phyloP scores from a whole-genome alignment of 2,113 vertebrate genomes.

The Ptilonorhynchus violaceus region DNA sequence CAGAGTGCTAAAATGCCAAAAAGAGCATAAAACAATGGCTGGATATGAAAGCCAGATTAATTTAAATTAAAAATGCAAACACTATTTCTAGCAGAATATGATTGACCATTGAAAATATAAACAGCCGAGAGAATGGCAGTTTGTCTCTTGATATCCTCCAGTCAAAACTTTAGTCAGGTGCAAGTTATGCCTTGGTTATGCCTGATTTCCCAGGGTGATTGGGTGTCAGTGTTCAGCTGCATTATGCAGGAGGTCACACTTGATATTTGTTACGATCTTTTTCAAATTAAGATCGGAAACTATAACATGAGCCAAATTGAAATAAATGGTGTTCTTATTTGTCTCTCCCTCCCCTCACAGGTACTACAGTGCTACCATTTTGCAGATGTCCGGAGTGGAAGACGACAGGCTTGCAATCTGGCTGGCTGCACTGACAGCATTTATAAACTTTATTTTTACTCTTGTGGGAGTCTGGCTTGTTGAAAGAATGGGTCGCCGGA shows the following conservation, averaged over 20 bases:
- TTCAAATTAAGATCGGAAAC: neutral
- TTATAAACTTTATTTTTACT: slow-evolving; percentile 96
- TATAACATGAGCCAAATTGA: neutral
- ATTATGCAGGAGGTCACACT: neutral
- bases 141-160: neutral
- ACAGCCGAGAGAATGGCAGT: neutral
- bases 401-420: slow-evolving; percentile 93
- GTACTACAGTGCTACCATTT: slow-evolving; percentile 98
- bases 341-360: slow-evolving; percentile 58
- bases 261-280: neutral
- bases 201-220: neutral
- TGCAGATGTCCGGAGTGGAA: slow-evolving; percentile 97
- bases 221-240: neutral
- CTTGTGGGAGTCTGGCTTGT: slow-evolving; percentile 96
- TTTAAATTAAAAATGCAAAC: neutral
- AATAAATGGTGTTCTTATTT: neutral
- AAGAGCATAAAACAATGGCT: neutral
- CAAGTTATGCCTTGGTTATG: neutral
- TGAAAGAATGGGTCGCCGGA: slow-evolving; percentile 91
- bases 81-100: neutral
- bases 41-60: neutral
- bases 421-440: slow-evolving; percentile 89
- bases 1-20: neutral
- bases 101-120: neutral
- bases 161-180: neutral